Base-by-base conservation (phyloP, 2,888 invertebrate species). In the Dynastes maya region DNA sequence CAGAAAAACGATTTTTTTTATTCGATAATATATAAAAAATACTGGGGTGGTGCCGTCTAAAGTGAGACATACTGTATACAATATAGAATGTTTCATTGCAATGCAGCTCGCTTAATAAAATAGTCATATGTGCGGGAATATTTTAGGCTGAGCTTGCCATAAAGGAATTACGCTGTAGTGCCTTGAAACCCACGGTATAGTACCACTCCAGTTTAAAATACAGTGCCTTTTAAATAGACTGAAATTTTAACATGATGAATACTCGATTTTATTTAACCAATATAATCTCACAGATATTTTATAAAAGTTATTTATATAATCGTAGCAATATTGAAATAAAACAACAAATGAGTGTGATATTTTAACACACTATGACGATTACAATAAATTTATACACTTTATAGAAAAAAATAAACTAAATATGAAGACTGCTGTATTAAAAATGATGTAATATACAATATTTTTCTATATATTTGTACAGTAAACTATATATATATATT, bases 381-480 rank as follows among this genome's bases (percentile, higher is more conserved):
- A 70, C 27, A 64, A 64, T 45, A 45, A 45, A 63, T 63, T 8
- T 63, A 63, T 63, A 13, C 37, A 67, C 27, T 58, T 70, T 70
- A 45, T 37, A 55, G 37, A 37, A 11, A 71, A 58, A 53, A 32
- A 53, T 32, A 32, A 58, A 72, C 72, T 72, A 72, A 72, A 58
- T 64, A 71, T 71, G 51, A 77, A 77, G 77, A 77, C 77, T 77
- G 77, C 71, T 77, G 51, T 71, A 71, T 71, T 61, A 70, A 29
- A 49, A 63, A 77, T 40, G 58, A 53, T 77, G 77, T 77, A 77
- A 61, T 77, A 77, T 71, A 71, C 58, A 70, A 77, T 77, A 71
- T 77, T 77, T 77, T 77, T 77, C 70, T 77, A 77, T 72, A 72
- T 58, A 40, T 58, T 72, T 77, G 77, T 77, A 77, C 55, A 76